These are phyloP conservation scores for Eptatretus burgeri DNA, from an alignment of 2,113 vertebrate genomes.

Conservation along the genomic window DNA sequence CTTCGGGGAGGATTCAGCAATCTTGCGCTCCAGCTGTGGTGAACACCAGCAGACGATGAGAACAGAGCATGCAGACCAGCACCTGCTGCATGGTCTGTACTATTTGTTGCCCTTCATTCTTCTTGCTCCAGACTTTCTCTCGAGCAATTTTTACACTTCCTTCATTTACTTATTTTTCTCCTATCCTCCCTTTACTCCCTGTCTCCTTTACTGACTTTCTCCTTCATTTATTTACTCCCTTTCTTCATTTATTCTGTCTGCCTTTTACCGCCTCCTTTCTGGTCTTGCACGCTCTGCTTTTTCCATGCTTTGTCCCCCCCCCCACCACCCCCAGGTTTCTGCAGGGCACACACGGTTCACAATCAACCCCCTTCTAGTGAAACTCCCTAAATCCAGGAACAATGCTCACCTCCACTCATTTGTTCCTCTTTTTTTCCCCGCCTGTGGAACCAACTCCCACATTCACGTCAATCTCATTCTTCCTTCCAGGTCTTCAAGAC, in stretches of 20 bases:
- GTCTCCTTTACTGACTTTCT: neutral
- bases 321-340: no score
- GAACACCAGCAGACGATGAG: neutral
- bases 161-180: neutral
- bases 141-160: neutral
- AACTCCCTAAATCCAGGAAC: no score
- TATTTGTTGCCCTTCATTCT: neutral
- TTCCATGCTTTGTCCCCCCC: no score
- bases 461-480: no score
- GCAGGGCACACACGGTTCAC: no score
- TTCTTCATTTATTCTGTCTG: neutral
- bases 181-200: neutral
- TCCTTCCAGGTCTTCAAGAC: no score
- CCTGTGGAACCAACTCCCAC: no score
- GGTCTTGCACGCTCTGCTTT: no score
- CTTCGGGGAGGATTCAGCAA: constrained; percentile 58
- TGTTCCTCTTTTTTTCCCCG: no score
- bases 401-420: no score
- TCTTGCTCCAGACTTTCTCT: neutral
- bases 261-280: neutral
- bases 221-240: neutral
- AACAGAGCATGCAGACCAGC: constrained; percentile 3
- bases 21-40: constrained; percentile 29
- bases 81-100: neutral
- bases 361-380: no score